Conservation (phyloP, 1,140 invertebrate species). For the Potamilus streckersoni region DNA sequence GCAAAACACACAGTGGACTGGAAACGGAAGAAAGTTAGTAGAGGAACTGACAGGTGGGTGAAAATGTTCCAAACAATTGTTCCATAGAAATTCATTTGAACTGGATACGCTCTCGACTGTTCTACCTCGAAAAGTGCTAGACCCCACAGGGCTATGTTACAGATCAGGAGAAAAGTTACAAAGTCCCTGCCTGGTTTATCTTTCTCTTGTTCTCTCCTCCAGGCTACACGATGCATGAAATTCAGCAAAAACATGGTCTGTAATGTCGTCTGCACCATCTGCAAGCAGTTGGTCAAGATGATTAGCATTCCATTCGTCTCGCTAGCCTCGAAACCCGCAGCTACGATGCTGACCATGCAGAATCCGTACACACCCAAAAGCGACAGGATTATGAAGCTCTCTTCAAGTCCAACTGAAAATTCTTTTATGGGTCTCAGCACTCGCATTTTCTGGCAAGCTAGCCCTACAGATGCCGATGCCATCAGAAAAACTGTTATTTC, state of each 20-base stretch:
- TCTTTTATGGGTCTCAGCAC: constrained; percentile 25
- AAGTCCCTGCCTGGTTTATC: constrained; percentile 94
- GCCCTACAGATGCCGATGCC: constrained; percentile 39
- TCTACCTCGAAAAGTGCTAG: constrained; percentile 59
- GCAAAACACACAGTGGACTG: constrained; percentile 63
- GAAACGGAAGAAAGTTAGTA: constrained; percentile 62
- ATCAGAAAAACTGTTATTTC: constrained; percentile 43
- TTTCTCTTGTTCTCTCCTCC: constrained; percentile 89
- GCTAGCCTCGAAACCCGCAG: constrained; percentile 81
- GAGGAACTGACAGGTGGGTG: constrained; percentile 56
- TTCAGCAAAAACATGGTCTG: constrained; percentile 85
- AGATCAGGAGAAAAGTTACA: constrained; percentile 94
- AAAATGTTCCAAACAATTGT: constrained; percentile 56
- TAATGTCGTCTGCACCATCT: constrained; percentile 88
- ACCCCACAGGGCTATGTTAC: constrained; percentile 74
- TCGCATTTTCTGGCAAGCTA: constrained; percentile 44
- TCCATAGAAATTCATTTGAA: constrained; percentile 57
- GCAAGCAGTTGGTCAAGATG: constrained; percentile 56
- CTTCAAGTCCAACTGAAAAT: constrained; percentile 79
- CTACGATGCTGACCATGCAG: constrained; percentile 92
- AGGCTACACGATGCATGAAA: constrained; percentile 79
- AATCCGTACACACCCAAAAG: constrained; percentile 93
- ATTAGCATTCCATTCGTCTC: constrained; percentile 37
- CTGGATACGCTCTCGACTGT: constrained; percentile 47
- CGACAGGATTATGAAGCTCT: constrained; percentile 89